phyloP scores from a whole-genome alignment of 2,113 vertebrate genomes.

The Xiphophorus maculatus region DNA sequence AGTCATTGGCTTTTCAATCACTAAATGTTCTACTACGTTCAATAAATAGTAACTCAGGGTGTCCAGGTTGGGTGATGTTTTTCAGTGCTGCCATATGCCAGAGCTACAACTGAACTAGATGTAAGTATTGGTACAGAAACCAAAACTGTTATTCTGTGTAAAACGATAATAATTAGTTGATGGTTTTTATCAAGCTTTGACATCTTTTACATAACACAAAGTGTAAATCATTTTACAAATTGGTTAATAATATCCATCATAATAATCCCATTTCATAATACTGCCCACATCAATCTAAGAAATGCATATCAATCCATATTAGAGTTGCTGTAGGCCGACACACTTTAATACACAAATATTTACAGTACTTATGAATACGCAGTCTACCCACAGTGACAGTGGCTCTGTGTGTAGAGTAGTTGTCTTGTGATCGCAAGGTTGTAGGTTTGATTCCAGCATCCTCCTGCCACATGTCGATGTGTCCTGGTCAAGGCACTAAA shows the following conservation, averaged over 20 bases:
- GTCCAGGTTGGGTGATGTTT: not conserved
- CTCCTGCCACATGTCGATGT: no score
- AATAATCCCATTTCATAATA: not conserved
- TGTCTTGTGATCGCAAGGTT: no score
- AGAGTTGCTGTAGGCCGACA: not conserved
- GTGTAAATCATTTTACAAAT: not conserved
- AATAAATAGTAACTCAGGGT: constrained; percentile 3
- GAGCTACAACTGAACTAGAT: constrained; percentile 10
- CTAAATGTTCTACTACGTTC: not conserved
- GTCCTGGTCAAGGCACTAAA: no score
- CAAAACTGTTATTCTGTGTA: not conserved
- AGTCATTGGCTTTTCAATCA: not conserved
- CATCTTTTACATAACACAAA: not conserved
- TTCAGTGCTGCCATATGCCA: constrained; percentile 13
- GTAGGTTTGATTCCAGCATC: no score
- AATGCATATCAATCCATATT: not conserved
- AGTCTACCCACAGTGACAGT: no score
- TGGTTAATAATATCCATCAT: not conserved
- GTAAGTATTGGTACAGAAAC: not conserved
- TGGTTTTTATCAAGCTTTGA: constrained; percentile 9
- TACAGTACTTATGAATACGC: no score
- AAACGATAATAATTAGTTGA: constrained; percentile 1
- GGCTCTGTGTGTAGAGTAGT: no score
- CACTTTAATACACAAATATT: no score
- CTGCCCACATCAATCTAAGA: not conserved